phyloP scores from a whole-genome alignment of 2,888 invertebrate species.

The Tipula vernalis region DNA sequence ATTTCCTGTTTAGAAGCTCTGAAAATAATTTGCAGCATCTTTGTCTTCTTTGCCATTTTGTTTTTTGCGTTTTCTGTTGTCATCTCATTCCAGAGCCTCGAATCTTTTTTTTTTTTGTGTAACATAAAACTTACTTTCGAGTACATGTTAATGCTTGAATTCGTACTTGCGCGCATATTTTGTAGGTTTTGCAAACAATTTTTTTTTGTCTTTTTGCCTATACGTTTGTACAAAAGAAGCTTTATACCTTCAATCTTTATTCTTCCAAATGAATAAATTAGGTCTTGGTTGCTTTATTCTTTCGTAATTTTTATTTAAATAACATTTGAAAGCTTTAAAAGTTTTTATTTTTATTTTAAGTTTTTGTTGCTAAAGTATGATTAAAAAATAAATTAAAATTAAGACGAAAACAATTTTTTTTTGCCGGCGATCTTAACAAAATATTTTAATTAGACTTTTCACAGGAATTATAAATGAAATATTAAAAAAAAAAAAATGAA shows the following conservation, averaged over 20 bases:
- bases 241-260: neutral
- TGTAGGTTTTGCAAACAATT: neutral
- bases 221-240: neutral
- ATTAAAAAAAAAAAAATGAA: neutral
- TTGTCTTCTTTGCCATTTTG: neutral
- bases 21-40: neutral
- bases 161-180: neutral
- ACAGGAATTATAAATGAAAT: neutral
- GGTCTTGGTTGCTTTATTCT: neutral
- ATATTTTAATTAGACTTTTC: constrained; percentile 4
- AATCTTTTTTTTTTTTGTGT: neutral
- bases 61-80: neutral
- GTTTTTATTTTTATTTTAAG: neutral
- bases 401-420: neutral
- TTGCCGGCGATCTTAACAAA: neutral
- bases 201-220: neutral
- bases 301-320: neutral
- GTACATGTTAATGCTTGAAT: neutral
- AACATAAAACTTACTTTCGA: neutral
- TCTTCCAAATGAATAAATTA: neutral
- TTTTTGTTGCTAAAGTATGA: neutral
- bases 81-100: neutral
- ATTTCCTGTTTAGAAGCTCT: neutral
- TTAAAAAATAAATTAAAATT: neutral
- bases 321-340: neutral